phyloP scores from a whole-genome alignment of 1,140 invertebrate species.

The Achatina immaculata region DNA sequence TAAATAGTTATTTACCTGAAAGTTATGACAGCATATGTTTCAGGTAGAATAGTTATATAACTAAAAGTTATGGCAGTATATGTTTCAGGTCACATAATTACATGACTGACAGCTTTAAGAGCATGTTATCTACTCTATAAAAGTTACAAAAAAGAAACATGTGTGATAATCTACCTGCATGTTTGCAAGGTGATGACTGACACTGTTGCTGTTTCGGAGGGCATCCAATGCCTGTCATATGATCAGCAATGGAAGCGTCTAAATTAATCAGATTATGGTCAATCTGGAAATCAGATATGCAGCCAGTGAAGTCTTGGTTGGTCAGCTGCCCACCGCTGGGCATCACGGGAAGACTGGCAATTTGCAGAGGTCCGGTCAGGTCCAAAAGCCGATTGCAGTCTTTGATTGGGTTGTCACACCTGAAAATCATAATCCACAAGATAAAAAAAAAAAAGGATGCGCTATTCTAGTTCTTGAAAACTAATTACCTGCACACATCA shows the following conservation, averaged over 20 bases:
- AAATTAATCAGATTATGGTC: conserved; percentile 91
- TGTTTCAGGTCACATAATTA: no score
- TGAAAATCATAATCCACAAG: no score
- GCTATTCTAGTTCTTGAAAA: no score
- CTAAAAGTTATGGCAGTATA: no score
- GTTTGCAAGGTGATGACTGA: conserved; percentile 84
- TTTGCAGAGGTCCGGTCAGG: conserved; percentile 92
- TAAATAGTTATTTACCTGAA: no score
- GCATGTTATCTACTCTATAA: no score
- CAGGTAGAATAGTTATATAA: no score
- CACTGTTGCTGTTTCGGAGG: conserved; percentile 87
- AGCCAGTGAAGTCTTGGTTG: conserved; percentile 89
- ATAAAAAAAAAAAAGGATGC: conserved; percentile 10
- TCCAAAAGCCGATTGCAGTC: conserved; percentile 96
- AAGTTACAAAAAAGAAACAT: no score
- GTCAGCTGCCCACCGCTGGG: conserved; percentile 84
- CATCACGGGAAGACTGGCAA: conserved; percentile 88
- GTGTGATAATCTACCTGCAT: no score
- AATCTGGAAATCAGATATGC: conserved; percentile 90
- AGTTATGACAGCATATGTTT: no score
- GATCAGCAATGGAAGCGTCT: conserved; percentile 90
- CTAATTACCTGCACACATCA: no score
- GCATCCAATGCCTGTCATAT: conserved; percentile 88
- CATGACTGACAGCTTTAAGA: no score
- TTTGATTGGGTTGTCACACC: conserved; percentile 81